Evolutionary conservation across 2,113 vertebrate species (phyloP).

Genomic region (Zosterops pallidus): DNA sequence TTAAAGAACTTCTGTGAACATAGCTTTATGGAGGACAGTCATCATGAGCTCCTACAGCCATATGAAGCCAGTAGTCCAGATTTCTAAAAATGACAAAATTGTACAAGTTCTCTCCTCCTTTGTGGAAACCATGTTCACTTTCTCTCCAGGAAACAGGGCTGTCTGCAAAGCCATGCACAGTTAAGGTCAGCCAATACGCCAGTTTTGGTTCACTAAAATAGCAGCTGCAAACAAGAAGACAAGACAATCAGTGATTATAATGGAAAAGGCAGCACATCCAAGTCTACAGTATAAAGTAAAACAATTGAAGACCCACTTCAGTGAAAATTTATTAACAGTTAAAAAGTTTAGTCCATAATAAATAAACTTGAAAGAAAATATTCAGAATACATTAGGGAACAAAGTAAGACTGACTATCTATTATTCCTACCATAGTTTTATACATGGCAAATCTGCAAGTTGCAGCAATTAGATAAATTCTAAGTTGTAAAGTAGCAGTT

Average conservation of each 20-base stretch:
- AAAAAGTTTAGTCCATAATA: background rate
- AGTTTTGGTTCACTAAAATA: slow-evolving; percentile 80
- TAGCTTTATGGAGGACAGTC: slow-evolving; percentile 80
- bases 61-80: slow-evolving; percentile 86
- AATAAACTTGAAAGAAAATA: background rate
- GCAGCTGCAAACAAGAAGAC: slow-evolving; percentile 69
- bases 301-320: background rate
- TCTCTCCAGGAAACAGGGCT: slow-evolving; percentile 88
- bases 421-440: background rate
- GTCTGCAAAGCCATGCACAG: slow-evolving; percentile 89
- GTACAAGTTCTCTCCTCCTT: slow-evolving; percentile 90
- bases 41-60: slow-evolving; percentile 84
- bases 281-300: background rate
- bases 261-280: background rate
- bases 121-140: slow-evolving; percentile 83
- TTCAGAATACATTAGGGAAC: background rate
- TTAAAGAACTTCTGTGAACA: background rate
- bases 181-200: slow-evolving; percentile 81
- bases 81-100: slow-evolving; percentile 86
- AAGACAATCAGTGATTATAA: background rate
- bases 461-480: background rate
- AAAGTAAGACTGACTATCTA: background rate
- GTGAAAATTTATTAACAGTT: background rate
- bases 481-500: background rate
- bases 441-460: background rate